phyloP scores from a whole-genome alignment of 2,797 vertebrate genomes.

The Acanthornis magna region DNA sequence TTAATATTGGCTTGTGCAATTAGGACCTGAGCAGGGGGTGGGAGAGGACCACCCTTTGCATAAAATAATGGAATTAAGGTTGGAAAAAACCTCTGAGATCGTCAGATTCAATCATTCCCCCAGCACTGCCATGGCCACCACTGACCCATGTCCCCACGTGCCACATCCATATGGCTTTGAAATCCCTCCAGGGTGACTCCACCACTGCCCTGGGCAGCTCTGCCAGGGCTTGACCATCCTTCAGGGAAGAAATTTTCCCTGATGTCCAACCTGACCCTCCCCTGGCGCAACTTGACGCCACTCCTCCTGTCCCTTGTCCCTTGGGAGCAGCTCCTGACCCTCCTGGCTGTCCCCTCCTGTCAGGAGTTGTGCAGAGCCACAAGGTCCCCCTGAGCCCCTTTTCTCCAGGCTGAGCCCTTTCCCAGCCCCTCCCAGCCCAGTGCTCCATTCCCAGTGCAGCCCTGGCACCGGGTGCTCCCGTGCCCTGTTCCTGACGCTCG shows the following conservation, averaged over 20 bases:
- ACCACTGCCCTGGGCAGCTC: background rate
- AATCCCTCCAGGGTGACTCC: background rate
- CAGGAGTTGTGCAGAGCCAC: background rate
- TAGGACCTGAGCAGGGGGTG: background rate
- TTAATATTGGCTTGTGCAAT: background rate
- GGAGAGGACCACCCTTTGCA: background rate
- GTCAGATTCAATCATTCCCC: background rate
- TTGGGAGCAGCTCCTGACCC: background rate
- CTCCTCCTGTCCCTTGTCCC: background rate
- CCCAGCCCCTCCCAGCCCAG: background rate
- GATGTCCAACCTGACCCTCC: background rate
- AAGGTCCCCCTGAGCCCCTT: background rate
- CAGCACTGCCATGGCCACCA: background rate
- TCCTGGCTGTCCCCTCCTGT: background rate
- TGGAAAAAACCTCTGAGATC: background rate
- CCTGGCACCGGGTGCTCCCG: background rate
- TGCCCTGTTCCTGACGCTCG: accelerated
- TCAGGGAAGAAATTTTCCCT: background rate
- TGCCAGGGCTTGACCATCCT: background rate
- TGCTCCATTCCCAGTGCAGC: background rate
- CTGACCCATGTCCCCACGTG: background rate
- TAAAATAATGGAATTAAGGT: background rate
- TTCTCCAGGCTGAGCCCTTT: background rate
- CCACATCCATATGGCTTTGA: background rate
- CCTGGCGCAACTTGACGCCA: accelerated